Base-by-base conservation (phyloP, 2,113 vertebrate genomes). In the Pimephales promelas region DNA sequence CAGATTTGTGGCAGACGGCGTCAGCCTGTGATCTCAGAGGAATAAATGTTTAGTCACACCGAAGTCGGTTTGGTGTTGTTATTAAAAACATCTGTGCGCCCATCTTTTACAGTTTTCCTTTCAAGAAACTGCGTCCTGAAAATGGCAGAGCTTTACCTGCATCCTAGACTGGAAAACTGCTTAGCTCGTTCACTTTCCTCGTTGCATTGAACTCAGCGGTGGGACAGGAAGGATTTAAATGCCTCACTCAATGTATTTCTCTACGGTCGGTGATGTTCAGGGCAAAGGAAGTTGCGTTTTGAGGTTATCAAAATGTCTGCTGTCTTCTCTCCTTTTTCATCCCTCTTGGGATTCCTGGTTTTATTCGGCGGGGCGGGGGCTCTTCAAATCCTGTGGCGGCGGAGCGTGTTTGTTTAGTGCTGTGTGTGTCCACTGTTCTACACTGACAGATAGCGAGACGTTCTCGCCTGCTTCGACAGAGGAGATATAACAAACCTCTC, bases 11-110 rank as follows among this genome's bases (percentile, higher is more conserved):
- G 70, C 31, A 7, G 40, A 36, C n/a, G 28, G 7, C 5, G 20
- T 84, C 88, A 85, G 74, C 49, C 64, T 71, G 3, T 72, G 77
- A 87, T 89, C 80, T 88, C 78, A 82, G 79, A 61, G 81, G 89
- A 88, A 88, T 77, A 45, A 86, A 88, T 83, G 45, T 88, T 52
- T 81, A 86, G 83, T 75, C 56, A 79, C 85, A 82, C 81, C 86
- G 82, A 84, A 90, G 83, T 83, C 72, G 71, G 86, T 84, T 89
- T 87, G 64, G 86, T 84, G 90, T 88, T 71, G 83, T 83, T 90
- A 86, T 88, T 90, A 84, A 85, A 90, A 85, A 85, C 87, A 88
- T 87, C 79, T 80, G 86, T 89, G 84, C 83, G 75, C 88, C 84
- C 56, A 45, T 83, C 81, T 82, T 91, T 81, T 68, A 85, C 83